A percentile compares a stretch with the other conserved stretches of the same genome.
phyloP scores from a whole-genome alignment of 2,113 vertebrate genomes.

The Mus pahari region DNA sequence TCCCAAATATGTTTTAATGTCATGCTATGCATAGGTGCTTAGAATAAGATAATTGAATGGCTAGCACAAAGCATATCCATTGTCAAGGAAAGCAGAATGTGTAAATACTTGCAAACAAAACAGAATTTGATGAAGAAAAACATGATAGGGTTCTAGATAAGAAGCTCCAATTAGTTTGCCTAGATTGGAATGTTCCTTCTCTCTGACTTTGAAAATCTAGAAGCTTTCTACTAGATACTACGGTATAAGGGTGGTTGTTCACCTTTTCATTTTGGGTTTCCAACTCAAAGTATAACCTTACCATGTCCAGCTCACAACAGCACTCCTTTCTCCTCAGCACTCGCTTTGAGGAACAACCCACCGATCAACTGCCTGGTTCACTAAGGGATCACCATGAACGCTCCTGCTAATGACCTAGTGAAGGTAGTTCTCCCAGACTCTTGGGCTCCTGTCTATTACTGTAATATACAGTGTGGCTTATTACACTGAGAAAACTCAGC shows the following conservation, averaged over 20 bases:
- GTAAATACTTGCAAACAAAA: background rate
- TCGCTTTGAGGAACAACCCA: background rate
- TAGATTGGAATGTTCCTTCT: background rate
- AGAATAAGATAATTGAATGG: background rate
- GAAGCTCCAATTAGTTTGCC: background rate
- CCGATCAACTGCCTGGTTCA: background rate
- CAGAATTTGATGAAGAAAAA: background rate
- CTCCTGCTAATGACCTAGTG: background rate
- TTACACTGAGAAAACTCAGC: background rate
- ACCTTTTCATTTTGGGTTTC: background rate
- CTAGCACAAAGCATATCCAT: background rate
- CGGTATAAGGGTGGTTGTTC: background rate
- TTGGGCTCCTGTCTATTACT: background rate
- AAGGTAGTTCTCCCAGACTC: background rate
- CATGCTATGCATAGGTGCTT: background rate
- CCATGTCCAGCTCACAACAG: background rate
- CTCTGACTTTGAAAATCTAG: background rate
- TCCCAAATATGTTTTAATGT: background rate
- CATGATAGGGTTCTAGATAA: background rate
- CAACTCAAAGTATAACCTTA: background rate
- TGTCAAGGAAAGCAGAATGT: too few species aligned
- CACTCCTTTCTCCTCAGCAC: rapidly evolving
- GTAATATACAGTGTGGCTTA: background rate
- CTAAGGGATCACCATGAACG: background rate
- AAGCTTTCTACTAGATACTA: background rate